phyloP scores from a whole-genome alignment of 2,113 vertebrate species.

The Recurvirostra avosetta region DNA sequence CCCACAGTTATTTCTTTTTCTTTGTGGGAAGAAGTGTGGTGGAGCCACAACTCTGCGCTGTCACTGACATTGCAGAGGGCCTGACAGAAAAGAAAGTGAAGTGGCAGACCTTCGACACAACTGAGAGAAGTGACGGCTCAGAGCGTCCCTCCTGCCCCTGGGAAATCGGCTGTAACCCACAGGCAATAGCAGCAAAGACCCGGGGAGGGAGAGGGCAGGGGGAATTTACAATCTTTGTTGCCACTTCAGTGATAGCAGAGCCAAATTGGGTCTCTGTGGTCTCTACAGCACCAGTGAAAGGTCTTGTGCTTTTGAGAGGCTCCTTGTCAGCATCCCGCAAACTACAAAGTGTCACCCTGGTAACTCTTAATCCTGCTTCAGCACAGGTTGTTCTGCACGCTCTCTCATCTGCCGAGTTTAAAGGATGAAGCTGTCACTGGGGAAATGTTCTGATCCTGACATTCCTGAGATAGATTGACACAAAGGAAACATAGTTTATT shows the following conservation, averaged over 20 bases:
- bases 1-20: background rate
- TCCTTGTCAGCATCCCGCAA: slow-evolving; percentile 6
- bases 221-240: background rate
- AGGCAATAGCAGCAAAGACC: background rate
- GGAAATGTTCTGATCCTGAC: background rate
- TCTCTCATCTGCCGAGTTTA: background rate
- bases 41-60: background rate
- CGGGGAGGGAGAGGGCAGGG: background rate
- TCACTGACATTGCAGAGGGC: background rate
- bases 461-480: background rate
- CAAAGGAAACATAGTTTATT: background rate
- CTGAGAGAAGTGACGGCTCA: background rate
- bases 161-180: background rate
- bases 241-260: background rate
- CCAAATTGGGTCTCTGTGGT: background rate
- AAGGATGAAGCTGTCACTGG: slow-evolving; percentile 40
- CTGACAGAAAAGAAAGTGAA: background rate
- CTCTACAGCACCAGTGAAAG: background rate
- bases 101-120: background rate
- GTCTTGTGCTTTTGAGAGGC: background rate
- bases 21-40: background rate
- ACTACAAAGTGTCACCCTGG: slow-evolving; percentile 31
- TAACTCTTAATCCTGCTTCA: slow-evolving; percentile 37
- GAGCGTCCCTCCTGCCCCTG: background rate
- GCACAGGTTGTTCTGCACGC: background rate